Conservation (phyloP, 2,113 vertebrate genomes). For the Rynchops niger region DNA sequence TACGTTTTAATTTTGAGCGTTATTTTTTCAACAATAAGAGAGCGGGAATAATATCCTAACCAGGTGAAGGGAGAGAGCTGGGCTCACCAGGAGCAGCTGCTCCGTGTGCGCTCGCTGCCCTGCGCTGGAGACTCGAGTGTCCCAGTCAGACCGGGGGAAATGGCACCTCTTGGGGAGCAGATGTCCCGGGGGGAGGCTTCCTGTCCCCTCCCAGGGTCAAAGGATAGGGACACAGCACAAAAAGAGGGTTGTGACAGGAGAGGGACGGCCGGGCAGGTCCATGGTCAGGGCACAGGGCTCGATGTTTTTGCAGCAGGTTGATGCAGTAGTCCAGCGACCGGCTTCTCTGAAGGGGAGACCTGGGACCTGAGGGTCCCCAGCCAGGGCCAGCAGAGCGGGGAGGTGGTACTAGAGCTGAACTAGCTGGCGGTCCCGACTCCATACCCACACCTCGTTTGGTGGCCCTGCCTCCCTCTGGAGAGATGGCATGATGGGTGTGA, state of each 20-base stretch:
- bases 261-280: neutral
- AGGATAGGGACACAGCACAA: neutral
- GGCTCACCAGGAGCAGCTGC: neutral
- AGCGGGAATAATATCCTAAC: conserved; percentile 35
- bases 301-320: neutral
- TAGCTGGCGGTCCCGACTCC: rapidly evolving
- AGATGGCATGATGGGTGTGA: neutral
- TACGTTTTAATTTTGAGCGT: conserved; percentile 52
- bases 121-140: rapidly evolving
- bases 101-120: neutral
- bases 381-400: rapidly evolving
- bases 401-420: neutral
- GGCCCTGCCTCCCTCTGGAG: neutral
- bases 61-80: conserved; percentile 9
- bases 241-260: neutral
- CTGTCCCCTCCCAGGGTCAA: rapidly evolving
- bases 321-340: neutral
- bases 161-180: neutral
- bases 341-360: neutral
- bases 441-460: neutral
- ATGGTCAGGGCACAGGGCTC: neutral
- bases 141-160: rapidly evolving
- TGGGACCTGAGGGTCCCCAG: neutral
- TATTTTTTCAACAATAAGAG: conserved; percentile 61
- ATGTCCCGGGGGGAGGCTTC: neutral